A percentile compares a stretch with the other conserved stretches of the same genome.
phyloP scores from a whole-genome alignment of 1,140 invertebrate species.

The Drosophila watanabei region DNA sequence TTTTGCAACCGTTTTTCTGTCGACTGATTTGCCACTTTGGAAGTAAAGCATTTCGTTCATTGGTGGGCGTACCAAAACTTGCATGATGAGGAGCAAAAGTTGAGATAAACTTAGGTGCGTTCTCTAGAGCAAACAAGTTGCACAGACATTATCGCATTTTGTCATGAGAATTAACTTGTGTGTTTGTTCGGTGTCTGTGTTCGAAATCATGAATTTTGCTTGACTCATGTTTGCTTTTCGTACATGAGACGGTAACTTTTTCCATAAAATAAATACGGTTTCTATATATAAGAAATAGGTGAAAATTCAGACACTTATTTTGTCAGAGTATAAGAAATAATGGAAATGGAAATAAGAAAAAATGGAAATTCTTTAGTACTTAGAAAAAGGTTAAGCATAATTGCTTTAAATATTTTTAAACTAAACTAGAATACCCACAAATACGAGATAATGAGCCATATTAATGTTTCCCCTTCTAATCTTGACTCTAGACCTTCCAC shows the following conservation, averaged over 20 bases:
- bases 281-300: neutral
- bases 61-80: slow-evolving; percentile 28
- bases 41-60: slow-evolving; percentile 25
- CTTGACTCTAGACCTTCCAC: neutral
- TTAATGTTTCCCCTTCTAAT: neutral
- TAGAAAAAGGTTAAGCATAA: neutral
- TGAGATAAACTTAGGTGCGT: slow-evolving; percentile 54
- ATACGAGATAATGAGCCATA: neutral
- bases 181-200: slow-evolving; percentile 16
- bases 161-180: slow-evolving; percentile 45
- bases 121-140: slow-evolving; percentile 49
- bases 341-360: too few relatives aligned
- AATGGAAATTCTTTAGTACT: too few relatives aligned
- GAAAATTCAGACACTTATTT: neutral
- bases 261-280: neutral
- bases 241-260: neutral
- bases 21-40: slow-evolving; percentile 20
- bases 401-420: neutral
- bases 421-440: neutral
- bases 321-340: too few relatives aligned
- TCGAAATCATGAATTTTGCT: slow-evolving; percentile 19
- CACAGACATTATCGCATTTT: slow-evolving; percentile 59
- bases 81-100: slow-evolving; percentile 41
- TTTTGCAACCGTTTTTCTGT: slow-evolving; percentile 14
- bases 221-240: neutral